Conservation (phyloP, 2,888 invertebrate genomes). For the Stenotaenia linearis region DNA sequence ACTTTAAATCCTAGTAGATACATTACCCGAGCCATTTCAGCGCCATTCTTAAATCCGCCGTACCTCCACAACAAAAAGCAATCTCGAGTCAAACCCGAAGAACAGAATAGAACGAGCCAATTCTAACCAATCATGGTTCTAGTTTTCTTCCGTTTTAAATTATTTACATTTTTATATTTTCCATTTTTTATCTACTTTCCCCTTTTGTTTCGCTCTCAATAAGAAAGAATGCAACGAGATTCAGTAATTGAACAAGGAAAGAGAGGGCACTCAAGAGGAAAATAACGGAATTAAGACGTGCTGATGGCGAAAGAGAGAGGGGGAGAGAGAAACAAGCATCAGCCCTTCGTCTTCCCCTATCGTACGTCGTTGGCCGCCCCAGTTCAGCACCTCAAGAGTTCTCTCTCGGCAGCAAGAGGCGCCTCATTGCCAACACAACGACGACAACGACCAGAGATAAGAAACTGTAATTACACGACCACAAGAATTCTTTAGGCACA, state of each 20-base stretch:
- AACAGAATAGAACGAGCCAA: too few species aligned
- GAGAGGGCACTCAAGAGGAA: conserved; percentile 26
- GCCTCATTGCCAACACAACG: conserved; percentile 1
- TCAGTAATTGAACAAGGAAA: conserved; percentile 15
- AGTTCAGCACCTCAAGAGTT: conserved; percentile 24
- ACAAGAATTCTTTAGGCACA: conserved; percentile 26
- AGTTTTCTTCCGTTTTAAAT: not conserved
- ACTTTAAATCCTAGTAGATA: too few species aligned
- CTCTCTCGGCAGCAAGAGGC: conserved; percentile 21
- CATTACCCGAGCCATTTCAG: too few species aligned
- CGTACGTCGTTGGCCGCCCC: conserved; percentile 21
- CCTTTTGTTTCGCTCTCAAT: conserved; percentile 18
- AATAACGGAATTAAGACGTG: conserved; percentile 26
- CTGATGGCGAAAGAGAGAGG: conserved; percentile 13
- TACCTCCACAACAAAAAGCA: too few species aligned
- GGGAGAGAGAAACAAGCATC: conserved; percentile 6
- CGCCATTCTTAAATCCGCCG: too few species aligned
- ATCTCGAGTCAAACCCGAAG: too few species aligned
- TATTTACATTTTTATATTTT: not conserved
- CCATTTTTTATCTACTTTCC: not conserved
- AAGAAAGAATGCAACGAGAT: conserved; percentile 20
- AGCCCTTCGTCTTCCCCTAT: conserved; percentile 19
- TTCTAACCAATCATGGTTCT: not conserved
- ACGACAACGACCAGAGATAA: conserved; percentile 14
- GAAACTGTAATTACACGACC: conserved; percentile 24